Evolutionary conservation across 2,888 invertebrate genomes (phyloP), one percentile per base, ranked within the genome.

Genomic region (Charanyca ferruginea): DNA sequence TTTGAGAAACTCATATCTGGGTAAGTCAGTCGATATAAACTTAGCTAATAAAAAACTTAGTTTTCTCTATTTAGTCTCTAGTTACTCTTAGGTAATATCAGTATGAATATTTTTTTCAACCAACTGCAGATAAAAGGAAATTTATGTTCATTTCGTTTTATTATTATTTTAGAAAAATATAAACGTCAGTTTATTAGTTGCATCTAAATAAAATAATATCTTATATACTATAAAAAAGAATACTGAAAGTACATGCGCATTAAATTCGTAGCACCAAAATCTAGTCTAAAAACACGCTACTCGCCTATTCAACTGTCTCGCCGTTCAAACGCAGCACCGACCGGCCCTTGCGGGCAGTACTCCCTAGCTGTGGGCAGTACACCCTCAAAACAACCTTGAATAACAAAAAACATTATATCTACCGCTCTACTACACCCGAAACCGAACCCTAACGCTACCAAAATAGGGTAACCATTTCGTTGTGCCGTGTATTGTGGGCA

Each of bases 281-380:
- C 20, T 4, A 11, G 23, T n/a, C 25, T 2, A 11, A 61, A 61
- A 67, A 42, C 38, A 22, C 9, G 2, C 35, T 18, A 70, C 77
- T 73, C 23, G 35, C 53, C 51, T n/a, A 8, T 8, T 22, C 20
- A 11, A 63, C 68, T 76, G 25, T 70, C 49, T 51, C 38, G 42
- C 44, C 64, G 74, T 89, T 74, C 81, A 89, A 94, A 94, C 91
- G 90, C 73, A 81, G 91, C 95, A 90, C 85, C 51, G 82, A 85
- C 85, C 91, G 87, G 88, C 89, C 94, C 95, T 94, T 95, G 93
- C 94, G 95, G 95, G 87, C 95, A 94, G 94, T 94, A 87, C 93
- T 89, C 94, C 94, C 94, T 91, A 86, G 84, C 89, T 89, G 91
- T 94, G 94, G 94, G 94, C 95, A 95, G 94, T 93, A 87, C 94